Evolutionary conservation across 1,140 invertebrate species (phyloP).

Genomic region (Hylyphantes graminicola): DNA sequence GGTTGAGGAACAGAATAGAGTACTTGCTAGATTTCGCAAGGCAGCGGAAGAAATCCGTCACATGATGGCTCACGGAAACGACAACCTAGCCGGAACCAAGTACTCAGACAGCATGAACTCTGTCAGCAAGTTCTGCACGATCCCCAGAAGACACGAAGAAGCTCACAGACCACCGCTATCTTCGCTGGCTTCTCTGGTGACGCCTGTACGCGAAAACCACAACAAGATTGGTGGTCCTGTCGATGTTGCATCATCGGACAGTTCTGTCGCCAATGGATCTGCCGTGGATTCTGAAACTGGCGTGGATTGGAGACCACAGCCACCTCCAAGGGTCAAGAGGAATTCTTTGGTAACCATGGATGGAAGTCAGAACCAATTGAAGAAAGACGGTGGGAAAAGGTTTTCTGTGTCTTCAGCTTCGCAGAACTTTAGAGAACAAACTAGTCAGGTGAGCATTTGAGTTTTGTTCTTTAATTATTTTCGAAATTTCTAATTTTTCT

Average conservation of each 20-base stretch:
- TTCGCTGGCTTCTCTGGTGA: slow-evolving; percentile 44
- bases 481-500: background rate
- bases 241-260: background rate
- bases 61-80: slow-evolving; percentile 56
- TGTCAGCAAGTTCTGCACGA: slow-evolving; percentile 60
- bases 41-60: slow-evolving; percentile 63
- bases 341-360: slow-evolving; percentile 7
- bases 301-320: slow-evolving; percentile 43
- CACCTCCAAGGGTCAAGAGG: slow-evolving; percentile 47
- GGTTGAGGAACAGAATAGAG: slow-evolving; percentile 61
- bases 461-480: background rate
- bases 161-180: slow-evolving; percentile 10
- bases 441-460: slow-evolving; percentile 43
- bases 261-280: background rate
- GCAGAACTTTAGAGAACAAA: slow-evolving; percentile 11
- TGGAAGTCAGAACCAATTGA: background rate
- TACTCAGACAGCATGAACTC: slow-evolving; percentile 53
- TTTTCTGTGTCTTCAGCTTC: background rate
- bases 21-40: slow-evolving; percentile 62
- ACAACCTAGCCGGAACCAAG: slow-evolving; percentile 30
- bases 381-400: background rate
- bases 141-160: slow-evolving; percentile 46
- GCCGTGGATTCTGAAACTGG: slow-evolving; percentile 31
- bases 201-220: slow-evolving; percentile 37
- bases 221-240: background rate